Evolutionary conservation across 2,797 vertebrate species (phyloP).

Genomic region (Etheostoma nigrum): DNA sequence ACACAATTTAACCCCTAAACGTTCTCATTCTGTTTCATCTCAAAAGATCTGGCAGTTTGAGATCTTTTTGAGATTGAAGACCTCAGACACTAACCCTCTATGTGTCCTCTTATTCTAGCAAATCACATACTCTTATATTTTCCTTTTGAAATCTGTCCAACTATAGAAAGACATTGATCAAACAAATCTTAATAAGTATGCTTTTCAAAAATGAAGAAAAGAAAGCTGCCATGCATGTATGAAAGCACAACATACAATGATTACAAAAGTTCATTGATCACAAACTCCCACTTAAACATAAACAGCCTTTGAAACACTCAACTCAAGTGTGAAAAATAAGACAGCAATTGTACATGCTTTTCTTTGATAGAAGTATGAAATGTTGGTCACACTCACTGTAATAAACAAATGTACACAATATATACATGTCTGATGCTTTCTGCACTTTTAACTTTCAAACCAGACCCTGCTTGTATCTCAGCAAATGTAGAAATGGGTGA

Average conservation of each 20-base stretch:
- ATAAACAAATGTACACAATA: not conserved
- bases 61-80: too few relatives aligned
- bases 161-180: not conserved
- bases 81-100: not conserved
- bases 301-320: slow-evolving; percentile 2
- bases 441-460: not conserved
- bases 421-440: not conserved
- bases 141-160: not conserved
- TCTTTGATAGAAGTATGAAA: not conserved
- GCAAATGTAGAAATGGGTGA: not conserved
- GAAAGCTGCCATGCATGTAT: not conserved
- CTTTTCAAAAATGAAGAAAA: slow-evolving; percentile 5
- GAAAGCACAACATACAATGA: not conserved
- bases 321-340: not conserved
- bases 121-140: slow-evolving; percentile 10
- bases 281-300: slow-evolving; percentile 23
- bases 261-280: not conserved
- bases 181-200: not conserved
- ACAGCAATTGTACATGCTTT: not conserved
- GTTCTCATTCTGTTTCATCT: slow-evolving; percentile 2
- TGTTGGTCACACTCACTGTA: not conserved
- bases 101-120: not conserved
- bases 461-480: not conserved
- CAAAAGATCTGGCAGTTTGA: slow-evolving; percentile 11
- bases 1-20: not conserved